These are phyloP conservation scores for Microhierax caerulescens DNA, from an alignment of 2,797 vertebrate genomes.

Conservation along the genomic window DNA sequence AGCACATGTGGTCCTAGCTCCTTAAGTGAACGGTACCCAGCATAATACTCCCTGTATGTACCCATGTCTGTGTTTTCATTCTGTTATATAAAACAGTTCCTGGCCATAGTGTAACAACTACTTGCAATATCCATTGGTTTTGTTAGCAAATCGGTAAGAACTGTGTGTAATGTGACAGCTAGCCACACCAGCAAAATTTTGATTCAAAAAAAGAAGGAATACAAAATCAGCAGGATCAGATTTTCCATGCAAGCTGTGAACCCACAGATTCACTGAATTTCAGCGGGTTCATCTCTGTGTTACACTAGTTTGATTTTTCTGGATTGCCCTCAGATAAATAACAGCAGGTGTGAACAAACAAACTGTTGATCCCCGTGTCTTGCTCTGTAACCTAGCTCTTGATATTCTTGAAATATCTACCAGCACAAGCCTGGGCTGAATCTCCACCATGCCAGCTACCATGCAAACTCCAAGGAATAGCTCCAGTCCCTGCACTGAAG, in stretches of 20 bases:
- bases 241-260: neutral
- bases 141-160: neutral
- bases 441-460: neutral
- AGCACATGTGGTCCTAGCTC: neutral
- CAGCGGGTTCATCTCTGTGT: neutral
- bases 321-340: neutral
- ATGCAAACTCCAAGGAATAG: neutral
- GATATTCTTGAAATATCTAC: neutral
- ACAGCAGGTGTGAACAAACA: neutral
- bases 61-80: neutral
- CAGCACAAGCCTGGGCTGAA: neutral
- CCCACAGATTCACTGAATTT: neutral
- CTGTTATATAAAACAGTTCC: neutral
- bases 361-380: neutral
- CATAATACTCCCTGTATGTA: neutral
- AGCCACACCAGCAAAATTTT: neutral
- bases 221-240: neutral
- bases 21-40: neutral
- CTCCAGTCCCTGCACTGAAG: neutral
- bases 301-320: neutral
- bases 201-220: neutral
- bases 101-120: neutral
- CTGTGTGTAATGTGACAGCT: neutral
- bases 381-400: neutral
- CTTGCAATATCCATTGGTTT: neutral